Evolutionary conservation across 2,888 invertebrate species (phyloP).

Genomic region (Drosophila helvetica): DNA sequence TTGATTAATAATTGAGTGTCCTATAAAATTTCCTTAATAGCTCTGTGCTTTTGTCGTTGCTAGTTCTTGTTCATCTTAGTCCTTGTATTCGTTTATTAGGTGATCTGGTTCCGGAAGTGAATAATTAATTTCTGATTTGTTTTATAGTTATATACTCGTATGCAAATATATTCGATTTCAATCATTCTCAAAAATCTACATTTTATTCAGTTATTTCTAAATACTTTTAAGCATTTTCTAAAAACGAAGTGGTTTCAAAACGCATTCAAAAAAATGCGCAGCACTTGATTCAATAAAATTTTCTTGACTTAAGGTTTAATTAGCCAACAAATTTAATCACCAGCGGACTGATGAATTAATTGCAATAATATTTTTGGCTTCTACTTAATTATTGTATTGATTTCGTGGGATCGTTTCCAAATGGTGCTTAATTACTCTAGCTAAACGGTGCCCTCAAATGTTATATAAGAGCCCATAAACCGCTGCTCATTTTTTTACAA

Average conservation of each 20-base stretch:
- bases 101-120: no score
- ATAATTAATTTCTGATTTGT: no score
- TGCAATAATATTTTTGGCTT: constrained; percentile 5
- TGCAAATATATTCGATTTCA: no score
- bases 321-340: constrained; percentile 19
- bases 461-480: constrained; percentile 4
- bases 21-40: no score
- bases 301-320: constrained; percentile 19
- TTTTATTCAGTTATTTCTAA: background rate
- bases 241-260: background rate
- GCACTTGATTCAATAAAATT: constrained; percentile 4
- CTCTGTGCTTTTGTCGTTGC: no score
- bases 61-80: background rate
- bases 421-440: background rate
- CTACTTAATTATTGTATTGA: constrained; percentile 10
- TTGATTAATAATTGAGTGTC: no score
- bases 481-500: background rate
- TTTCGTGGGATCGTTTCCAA: background rate
- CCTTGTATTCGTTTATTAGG: no score
- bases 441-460: background rate
- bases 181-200: background rate
- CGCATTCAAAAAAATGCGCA: no score
- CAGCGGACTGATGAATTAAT: constrained; percentile 21
- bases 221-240: background rate
- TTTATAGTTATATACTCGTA: no score